phyloP scores from a whole-genome alignment of 2,888 invertebrate species.

The Spatulosminthurus flaviceps region DNA sequence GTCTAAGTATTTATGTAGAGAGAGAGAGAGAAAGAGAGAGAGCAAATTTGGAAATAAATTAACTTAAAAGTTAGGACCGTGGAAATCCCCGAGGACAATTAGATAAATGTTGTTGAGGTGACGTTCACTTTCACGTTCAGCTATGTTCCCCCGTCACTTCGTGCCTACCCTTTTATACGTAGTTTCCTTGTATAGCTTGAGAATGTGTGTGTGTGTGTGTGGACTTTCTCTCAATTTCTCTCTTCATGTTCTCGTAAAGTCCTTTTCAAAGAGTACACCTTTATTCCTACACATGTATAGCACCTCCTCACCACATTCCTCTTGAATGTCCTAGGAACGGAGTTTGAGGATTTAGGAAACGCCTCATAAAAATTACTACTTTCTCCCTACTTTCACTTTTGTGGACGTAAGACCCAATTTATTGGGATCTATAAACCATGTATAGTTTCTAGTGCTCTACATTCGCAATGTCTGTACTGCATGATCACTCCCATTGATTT shows the following conservation, averaged over 20 bases:
- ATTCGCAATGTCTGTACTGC: no score
- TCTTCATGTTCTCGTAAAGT: not conserved
- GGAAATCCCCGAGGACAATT: conserved; percentile 45
- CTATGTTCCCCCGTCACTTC: not conserved
- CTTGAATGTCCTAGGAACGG: not conserved
- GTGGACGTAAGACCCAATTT: no score
- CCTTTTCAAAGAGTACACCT: not conserved
- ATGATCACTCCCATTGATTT: no score
- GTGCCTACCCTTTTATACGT: not conserved
- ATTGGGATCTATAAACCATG: no score
- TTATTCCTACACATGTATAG: not conserved
- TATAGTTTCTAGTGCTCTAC: no score
- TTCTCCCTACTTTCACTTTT: not conserved
- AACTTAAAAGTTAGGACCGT: conserved; percentile 41
- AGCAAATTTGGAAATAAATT: conserved; percentile 43
- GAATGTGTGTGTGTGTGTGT: no score
- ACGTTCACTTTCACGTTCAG: conserved; percentile 19
- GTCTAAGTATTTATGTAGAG: not conserved
- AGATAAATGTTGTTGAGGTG: conserved; percentile 48
- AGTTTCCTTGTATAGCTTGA: not conserved
- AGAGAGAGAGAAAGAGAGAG: conserved; percentile 15
- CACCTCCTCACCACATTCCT: not conserved
- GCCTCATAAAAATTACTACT: not conserved
- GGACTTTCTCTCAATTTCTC: conserved; percentile 10
- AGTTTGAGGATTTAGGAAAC: no score